Evolutionary conservation across 2,797 vertebrate genomes (phyloP).

Genomic region (Poliocrania exsul): DNA sequence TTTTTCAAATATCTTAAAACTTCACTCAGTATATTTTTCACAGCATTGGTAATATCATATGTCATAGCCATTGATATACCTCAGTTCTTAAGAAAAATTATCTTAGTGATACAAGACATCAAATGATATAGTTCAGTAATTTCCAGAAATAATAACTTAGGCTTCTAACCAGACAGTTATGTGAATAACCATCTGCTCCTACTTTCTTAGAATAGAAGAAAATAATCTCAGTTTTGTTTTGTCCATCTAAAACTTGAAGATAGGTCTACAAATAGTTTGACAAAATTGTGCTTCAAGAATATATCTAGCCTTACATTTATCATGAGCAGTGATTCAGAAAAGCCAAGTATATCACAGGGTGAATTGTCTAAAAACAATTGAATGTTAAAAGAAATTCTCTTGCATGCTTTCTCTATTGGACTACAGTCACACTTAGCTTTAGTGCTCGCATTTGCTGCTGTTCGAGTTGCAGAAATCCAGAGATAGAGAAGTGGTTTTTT

Average conservation of each 20-base stretch:
- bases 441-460: neutral
- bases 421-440: neutral
- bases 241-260: neutral
- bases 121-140: neutral
- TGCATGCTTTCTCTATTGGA: neutral
- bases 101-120: neutral
- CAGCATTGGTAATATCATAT: neutral
- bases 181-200: neutral
- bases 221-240: neutral
- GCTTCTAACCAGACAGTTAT: neutral
- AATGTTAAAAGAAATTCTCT: neutral
- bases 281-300: neutral
- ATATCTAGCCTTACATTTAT: neutral
- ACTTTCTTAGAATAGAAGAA: neutral
- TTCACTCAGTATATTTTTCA: neutral
- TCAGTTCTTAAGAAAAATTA: slow-evolving; percentile 3
- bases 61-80: neutral
- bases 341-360: neutral
- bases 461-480: slow-evolving; percentile 27
- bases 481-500: slow-evolving; percentile 27
- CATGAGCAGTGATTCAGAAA: neutral
- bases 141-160: slow-evolving; percentile 13
- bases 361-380: neutral
- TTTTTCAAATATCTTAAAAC: neutral
- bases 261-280: neutral